Base-by-base conservation (phyloP, 2,113 vertebrate genomes). In the Falcunculus frontatus region DNA sequence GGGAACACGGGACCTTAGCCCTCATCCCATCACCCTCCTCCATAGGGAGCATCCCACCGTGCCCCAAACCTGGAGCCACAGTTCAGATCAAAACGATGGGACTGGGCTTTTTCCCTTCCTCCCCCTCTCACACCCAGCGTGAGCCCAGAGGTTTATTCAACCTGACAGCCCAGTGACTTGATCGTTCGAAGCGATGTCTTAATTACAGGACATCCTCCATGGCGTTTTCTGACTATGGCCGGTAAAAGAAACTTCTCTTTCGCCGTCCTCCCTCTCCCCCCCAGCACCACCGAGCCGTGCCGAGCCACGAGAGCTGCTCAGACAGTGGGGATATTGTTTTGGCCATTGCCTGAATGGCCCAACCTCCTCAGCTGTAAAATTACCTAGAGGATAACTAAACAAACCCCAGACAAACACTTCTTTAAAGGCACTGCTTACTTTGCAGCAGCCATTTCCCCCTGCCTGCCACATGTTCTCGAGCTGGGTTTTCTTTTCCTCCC, bases 361-460 rank as follows among this genome's bases (percentile, higher is more conserved):
- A 1, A 88, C 92, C 93, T 93, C 76, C 93, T 95, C 97, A 95
- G 97, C 97, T 97, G 97, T 95, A 89, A 96, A 97, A 97, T 97
- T 96, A 97, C 97, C 97, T 96, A 95, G 95, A 97, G 94, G 93
- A 97, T 96, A 97, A 96, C 97, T 94, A 97, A 97, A 97, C 92
- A 97, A 97, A 93, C 89, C 76, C 83, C 93, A 96, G 97, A 97
- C 97, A 97, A 97, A 95, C 95, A 93, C 95, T 90, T 93, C 97
- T 96, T 97, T 96, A 97, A 96, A 93, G 91, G 67, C 84, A 72
- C 63, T 94, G 96, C 96, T 96, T 95, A 90, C 92, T 95, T 95
- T 95, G 91, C 96, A 87, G 92, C 82, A 87, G 90, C 81, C 63
- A 57, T 93, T 97, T 97, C 95, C 94, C 93, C 65, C 82, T 87